Conservation (phyloP, 30 jellyfish, hydroid and myxozoan genomes). For the Cassiopea andromeda region DNA sequence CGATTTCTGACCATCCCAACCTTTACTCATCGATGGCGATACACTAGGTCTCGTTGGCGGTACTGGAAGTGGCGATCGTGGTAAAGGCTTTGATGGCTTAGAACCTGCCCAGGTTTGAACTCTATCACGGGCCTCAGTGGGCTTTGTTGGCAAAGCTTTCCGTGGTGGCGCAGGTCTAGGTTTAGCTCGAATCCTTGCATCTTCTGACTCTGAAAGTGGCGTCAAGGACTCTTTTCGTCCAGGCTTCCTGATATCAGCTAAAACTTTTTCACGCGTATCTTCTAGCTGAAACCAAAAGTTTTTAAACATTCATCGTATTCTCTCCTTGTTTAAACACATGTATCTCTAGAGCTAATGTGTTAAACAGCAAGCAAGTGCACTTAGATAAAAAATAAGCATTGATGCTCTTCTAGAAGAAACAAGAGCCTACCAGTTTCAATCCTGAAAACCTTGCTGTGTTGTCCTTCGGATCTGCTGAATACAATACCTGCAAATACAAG, state of each 20-base stretch:
- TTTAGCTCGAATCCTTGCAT: background rate
- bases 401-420: background rate
- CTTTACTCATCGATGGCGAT: constrained; percentile 21
- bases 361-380: no score
- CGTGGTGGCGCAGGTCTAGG: constrained; percentile 49
- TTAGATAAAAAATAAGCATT: no score
- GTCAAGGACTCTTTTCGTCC: constrained; percentile 42
- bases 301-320: background rate
- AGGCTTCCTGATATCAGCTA: constrained; percentile 52
- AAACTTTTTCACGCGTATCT: constrained; percentile 29
- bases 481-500: constrained; percentile 65
- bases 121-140: constrained; percentile 13
- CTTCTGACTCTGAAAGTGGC: constrained; percentile 13
- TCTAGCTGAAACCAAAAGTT: constrained; percentile 5
- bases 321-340: background rate
- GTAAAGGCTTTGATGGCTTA: constrained; percentile 59
- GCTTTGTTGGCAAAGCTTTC: constrained; percentile 54
- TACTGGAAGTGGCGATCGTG: constrained; percentile 34
- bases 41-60: constrained; percentile 49
- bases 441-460: constrained; percentile 86
- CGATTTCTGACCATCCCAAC: constrained; percentile 68
- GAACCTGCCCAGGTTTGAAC: constrained; percentile 67
- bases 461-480: constrained; percentile 82
- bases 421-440: constrained; percentile 43
- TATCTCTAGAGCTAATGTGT: no score